Evolutionary conservation across 2,888 invertebrate genomes (phyloP), one percentile per base, ranked within the genome.

Genomic region (Euplexia lucipara): DNA sequence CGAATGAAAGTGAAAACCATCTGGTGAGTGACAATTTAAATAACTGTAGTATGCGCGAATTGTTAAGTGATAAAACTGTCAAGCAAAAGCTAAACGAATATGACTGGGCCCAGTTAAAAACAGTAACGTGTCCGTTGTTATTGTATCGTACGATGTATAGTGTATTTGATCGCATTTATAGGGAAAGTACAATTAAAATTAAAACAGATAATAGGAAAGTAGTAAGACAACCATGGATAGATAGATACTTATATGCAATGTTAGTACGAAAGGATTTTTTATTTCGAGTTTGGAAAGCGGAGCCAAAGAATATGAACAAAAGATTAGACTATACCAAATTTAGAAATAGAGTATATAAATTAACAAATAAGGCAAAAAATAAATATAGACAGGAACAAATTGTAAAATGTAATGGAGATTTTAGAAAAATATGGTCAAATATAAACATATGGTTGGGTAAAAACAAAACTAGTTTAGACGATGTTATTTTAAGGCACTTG

Each of bases 81-180:
- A 37, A 51, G n/a, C 51, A 51, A 37, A 51, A 51, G 37, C 22
- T 51, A 4, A n/a, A 26, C n/a, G 52, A 52, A 26, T 52, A 52
- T 30, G 39, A 52, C 2, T 52, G 52, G 52, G 6, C 39, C 16
- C 39, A 39, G 2, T 12, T 52, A 16, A 0, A 10, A 3, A 16
- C n/a, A 10, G 26, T 52, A 39, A 16, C 26, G 10, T 52, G 52
- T 30, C 52, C 52, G 5, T 9, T 52, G 16, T 12, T 52, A 16
- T 26, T 52, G 12, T 52, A 30, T 26, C 3, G 16, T 5, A 10
- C 26, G 2, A 10, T 52, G n/a, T 52, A 12, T 22, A 10, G 10
- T 5, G 51, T 39, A 10, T 49, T 49, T 49, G 35, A 49, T 14
- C 14, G 20, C 0, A 51, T 51, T 26, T 51, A 39, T 4, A 51